Evolutionary conservation across 2,797 vertebrate genomes (phyloP), one percentile per base, ranked within the genome.

Genomic region (Karalla daura): DNA sequence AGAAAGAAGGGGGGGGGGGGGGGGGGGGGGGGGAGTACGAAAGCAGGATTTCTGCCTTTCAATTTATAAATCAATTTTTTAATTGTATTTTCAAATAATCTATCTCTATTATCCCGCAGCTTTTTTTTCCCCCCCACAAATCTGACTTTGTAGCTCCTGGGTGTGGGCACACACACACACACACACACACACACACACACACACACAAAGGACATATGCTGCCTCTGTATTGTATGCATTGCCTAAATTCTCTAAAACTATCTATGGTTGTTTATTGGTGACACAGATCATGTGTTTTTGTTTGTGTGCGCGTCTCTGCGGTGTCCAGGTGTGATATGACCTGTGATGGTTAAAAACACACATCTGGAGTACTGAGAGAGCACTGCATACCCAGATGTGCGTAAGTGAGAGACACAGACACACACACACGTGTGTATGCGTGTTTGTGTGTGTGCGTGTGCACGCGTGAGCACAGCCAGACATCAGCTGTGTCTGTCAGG

Each of bases 401-500:
- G 92, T 80, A 49, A 12, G 47, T 41, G 33, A 60, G 43, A 55
- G n/a, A 54, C 45, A 56, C 24, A 74, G 40, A 35, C 13, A 17
- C 28, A 30, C 28, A 30, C 28, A 30, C 28, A 30, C 28, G 17
- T 55, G 33, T 70, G 20, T 46, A 18, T 60, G 6, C 43, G 18
- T 28, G 25, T 27, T 3, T 46, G n/a, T 52, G 27, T 32, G 32
- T 63, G 1, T 63, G 40, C 43, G 35, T 64, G 63, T 81, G n/a
- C n/a, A n/a, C n/a, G n/a, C n/a, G n/a, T n/a, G n/a, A n/a, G n/a
- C n/a, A n/a, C n/a, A n/a, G n/a, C 67, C 80, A 65, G 87, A 88
- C 89, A 80, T 92, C 93, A 93, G 91, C 90, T 94, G 92, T 69
- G 80, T 82, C 79, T 72, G 84, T 91, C 91, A 91, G 92, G 91